Evolutionary conservation across 2,888 invertebrate genomes (phyloP).

Genomic region (Platycheirus albimanus): DNA sequence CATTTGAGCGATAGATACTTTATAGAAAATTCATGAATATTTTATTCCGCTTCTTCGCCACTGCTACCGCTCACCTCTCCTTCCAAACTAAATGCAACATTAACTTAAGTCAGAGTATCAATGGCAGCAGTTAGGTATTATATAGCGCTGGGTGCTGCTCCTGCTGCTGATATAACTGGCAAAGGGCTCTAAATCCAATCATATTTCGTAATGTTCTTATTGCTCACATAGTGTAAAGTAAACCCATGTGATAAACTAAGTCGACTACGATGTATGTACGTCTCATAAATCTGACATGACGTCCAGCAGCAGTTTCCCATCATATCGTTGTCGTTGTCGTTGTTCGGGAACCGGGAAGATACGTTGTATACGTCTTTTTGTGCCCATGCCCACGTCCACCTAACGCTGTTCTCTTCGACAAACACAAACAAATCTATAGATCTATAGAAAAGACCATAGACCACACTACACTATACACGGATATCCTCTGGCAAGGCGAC

Average conservation of each 20-base stretch:
- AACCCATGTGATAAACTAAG: slow-evolving; percentile 71
- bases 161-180: too few relatives aligned
- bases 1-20: slow-evolving; percentile 51
- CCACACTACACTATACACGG: slow-evolving; percentile 20
- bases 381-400: too few relatives aligned
- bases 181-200: slow-evolving; percentile 73
- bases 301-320: slow-evolving; percentile 56
- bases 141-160: slow-evolving; percentile 5
- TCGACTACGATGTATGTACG: slow-evolving; percentile 53
- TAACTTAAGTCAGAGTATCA: slow-evolving; percentile 60
- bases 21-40: slow-evolving; percentile 64
- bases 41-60: slow-evolving; percentile 39
- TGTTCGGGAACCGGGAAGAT: too few relatives aligned
- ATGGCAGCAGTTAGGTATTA: not conserved
- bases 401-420: too few relatives aligned
- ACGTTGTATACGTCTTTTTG: too few relatives aligned
- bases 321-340: not conserved
- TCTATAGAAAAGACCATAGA: too few relatives aligned
- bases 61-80: not conserved
- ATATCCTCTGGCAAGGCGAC: slow-evolving; percentile 53
- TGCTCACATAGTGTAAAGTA: slow-evolving; percentile 62
- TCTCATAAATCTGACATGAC: slow-evolving; percentile 72
- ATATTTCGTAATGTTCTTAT: slow-evolving; percentile 68
- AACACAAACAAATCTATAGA: too few relatives aligned
- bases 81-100: slow-evolving; percentile 56